Evolutionary conservation across 2,888 invertebrate species (phyloP), one percentile per base, ranked within the genome.

Genomic region (Archaeoteleia sp.): DNA sequence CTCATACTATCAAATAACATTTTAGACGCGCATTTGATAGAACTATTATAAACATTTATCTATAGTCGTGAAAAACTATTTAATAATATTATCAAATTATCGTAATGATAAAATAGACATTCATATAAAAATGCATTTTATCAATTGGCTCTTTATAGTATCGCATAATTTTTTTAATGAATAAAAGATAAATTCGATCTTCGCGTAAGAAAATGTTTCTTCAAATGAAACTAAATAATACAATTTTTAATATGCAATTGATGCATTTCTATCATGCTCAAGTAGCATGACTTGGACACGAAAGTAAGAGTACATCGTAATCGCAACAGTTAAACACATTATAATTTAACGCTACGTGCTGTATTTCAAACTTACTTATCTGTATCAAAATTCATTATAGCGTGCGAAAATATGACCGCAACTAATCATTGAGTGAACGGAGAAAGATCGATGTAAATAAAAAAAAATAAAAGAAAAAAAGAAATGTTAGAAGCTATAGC

Each of bases 301-400:
- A 23, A 6, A 57, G 65, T 57, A 57, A 57, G 39, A 63, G 55
- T 43, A 13, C 27, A 29, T 7, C 13, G 9, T 65, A 65, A 65
- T 65, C 45, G 57, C 48, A 37, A 43, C 57, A 23, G 23, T 7
- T 23, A 23, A 23, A 23, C 23, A 6, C 23, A 6, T 37, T 55
- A 42, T 62, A 53, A 57, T 65, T 65, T 57, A 65, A 65, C 51
- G 63, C 55, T 34, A 48, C 23, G 6, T 23, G 6, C 23, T 7
- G 6, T 7, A 6, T 7, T 7, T 4, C 7, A 3, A 6, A 23
- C 23, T 5, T 7, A 6, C 23, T 23, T 23, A n/a, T n/a, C n/a
- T n/a, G n/a, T n/a, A n/a, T n/a, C n/a, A n/a, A n/a, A n/a, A n/a
- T n/a, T n/a, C n/a, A n/a, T n/a, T n/a, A 5, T 23, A 23, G 23